phyloP scores from a whole-genome alignment of 1,140 invertebrate genomes.

The Holotrichia oblita region DNA sequence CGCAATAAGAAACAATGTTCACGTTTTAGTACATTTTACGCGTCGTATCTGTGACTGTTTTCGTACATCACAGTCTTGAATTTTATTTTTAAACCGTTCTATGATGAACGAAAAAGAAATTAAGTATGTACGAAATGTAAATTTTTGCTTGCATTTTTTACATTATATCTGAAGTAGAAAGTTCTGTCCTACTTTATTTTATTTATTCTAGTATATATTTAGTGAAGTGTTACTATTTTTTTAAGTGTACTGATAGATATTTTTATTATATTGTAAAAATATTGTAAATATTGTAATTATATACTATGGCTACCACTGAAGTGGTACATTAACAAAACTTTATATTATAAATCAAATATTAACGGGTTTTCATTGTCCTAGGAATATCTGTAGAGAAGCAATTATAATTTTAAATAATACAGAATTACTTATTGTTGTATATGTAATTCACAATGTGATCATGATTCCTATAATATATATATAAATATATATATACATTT shows the following conservation, averaged over 20 bases:
- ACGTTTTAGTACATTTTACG: too few species aligned
- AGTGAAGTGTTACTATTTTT: neutral
- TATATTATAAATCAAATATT: conserved; percentile 31
- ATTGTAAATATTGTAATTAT: conserved; percentile 25
- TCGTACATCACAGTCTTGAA: too few species aligned
- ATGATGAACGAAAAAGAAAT: too few species aligned
- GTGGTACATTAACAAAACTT: conserved; percentile 22
- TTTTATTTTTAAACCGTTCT: too few species aligned
- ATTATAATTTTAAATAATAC: conserved; percentile 5
- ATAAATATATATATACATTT: conserved; percentile 44
- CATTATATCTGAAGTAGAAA: neutral
- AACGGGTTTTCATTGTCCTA: conserved; percentile 26
- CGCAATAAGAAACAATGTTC: too few species aligned
- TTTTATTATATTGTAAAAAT: neutral
- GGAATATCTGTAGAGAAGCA: conserved; percentile 21
- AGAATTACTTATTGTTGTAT: conserved; percentile 29
- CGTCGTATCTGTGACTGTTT: too few species aligned
- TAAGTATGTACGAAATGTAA: too few species aligned
- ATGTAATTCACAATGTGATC: conserved; percentile 32
- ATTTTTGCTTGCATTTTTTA: too few species aligned
- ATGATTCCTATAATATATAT: conserved; percentile 39
- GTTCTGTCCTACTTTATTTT: neutral
- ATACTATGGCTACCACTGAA: neutral
- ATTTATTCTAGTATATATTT: neutral
- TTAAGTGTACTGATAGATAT: neutral